A percentile compares a stretch with the other conserved stretches of the same genome.
These are phyloP conservation scores for Leptatherina wallacei DNA, from an alignment of 2,797 vertebrate species.

Conservation along the genomic window DNA sequence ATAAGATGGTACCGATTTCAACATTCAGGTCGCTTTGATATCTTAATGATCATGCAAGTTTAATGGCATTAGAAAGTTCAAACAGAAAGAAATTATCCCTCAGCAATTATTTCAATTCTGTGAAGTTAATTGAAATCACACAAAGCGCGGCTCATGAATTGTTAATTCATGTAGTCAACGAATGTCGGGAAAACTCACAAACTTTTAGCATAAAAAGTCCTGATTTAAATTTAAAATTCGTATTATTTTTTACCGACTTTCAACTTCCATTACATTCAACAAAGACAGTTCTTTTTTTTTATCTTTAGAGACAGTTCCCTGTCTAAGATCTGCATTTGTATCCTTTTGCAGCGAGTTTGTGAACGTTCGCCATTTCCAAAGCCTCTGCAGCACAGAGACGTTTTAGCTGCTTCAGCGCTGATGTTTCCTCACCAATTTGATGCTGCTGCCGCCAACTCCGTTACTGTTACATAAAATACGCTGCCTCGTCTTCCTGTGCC, in stretches of 20 bases:
- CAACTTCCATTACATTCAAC: background rate
- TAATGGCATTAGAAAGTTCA: slow-evolving; percentile 64
- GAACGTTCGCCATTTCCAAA: slow-evolving; percentile 27
- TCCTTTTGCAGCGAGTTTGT: slow-evolving; percentile 23
- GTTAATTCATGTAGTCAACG: slow-evolving; percentile 43
- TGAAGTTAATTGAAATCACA: slow-evolving; percentile 74
- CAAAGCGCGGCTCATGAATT: slow-evolving; percentile 68
- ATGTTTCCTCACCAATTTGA: slow-evolving; percentile 63
- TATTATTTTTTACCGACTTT: slow-evolving; percentile 14
- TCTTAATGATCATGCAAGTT: slow-evolving; percentile 63
- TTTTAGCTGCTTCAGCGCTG: slow-evolving; percentile 44
- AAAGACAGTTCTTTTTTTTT: background rate
- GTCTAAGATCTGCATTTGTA: slow-evolving; percentile 3
- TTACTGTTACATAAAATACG: slow-evolving; percentile 76
- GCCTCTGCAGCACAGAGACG: slow-evolving; percentile 53
- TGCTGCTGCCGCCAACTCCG: slow-evolving; percentile 59
- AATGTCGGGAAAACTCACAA: slow-evolving; percentile 12
- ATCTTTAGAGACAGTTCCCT: slow-evolving; percentile 18
- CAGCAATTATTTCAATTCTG: slow-evolving; percentile 66
- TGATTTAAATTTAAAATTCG: slow-evolving; percentile 28
- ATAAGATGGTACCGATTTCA: slow-evolving; percentile 26
- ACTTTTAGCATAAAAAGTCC: slow-evolving; percentile 7
- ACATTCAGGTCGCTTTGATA: slow-evolving; percentile 65
- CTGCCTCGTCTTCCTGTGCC: slow-evolving; percentile 71
- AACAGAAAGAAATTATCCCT: slow-evolving; percentile 59